Base-by-base conservation (phyloP, 2,113 vertebrate species). In the Opisthocomus hoazin region DNA sequence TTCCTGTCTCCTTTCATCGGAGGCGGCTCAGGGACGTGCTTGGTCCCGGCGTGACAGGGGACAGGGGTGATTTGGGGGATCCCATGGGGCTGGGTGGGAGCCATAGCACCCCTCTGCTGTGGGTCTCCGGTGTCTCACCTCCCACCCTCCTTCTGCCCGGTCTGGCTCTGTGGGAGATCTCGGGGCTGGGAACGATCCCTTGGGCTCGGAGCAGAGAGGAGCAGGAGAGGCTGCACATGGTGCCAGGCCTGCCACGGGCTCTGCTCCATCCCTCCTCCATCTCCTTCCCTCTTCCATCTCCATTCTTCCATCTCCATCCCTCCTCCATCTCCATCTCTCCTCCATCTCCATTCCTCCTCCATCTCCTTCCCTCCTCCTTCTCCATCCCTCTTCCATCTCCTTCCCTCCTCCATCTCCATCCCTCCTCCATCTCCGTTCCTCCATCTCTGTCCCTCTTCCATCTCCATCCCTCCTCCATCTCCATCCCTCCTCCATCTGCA, bases 41-140 rank as follows among this genome's bases (percentile, higher is more conserved):
- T 21, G 43, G 15, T 77, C 53, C 24, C 0, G 0, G 64, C 0
- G 7, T 41, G 46, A 11, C 2, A 0, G 10, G 78, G 56, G 45
- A 15, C 18, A 10, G 71, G 53, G 58, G 26, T 24, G 64, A 3
- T 73, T 54, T 48, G 1, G 81, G 50, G 46, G 37, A 37, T 34
- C 43, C 70, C 13, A 0, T 7, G 46, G 65, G 48, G 24, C 24
- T 29, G 51, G 36, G 12, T 1, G 4, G 27, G 50, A 84, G 22
- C n/a, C 37, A 71, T 5, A 37, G 65, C 27, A 54, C 30, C 45
- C 50, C 17, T 0, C 15, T 45, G 23, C 53, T 0, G 1, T 32
- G 46, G 34, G 58, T 1, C 32, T 29, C 22, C 4, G 20, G 1
- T 13, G 36, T 15, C 57, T 56, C 39, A 30, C 37, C 15, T 39